These are phyloP conservation scores for Cochlearius cochlearius DNA, from an alignment of 2,113 vertebrate genomes.

Conservation along the genomic window DNA sequence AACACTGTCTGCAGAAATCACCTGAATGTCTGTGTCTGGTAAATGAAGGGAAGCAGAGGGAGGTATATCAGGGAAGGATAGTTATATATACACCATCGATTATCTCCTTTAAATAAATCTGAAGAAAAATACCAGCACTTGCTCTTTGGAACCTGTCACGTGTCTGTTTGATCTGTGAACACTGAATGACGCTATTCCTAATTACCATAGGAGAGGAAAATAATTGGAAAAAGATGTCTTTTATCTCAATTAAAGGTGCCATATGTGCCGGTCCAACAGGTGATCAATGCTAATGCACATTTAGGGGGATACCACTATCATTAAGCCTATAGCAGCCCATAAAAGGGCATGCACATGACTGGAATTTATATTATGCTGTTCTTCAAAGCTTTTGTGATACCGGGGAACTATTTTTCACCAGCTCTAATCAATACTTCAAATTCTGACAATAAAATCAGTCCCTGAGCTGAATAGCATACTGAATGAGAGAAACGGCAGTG, in stretches of 20 bases:
- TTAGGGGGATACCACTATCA: neutral
- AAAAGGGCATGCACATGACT: conserved; percentile 8
- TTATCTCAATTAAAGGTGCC: neutral
- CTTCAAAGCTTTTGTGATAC: neutral
- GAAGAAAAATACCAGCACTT: neutral
- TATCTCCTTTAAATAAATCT: neutral
- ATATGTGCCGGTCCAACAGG: neutral
- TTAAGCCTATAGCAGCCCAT: neutral
- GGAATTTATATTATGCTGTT: neutral
- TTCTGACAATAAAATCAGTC: conserved; percentile 23
- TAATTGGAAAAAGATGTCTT: neutral
- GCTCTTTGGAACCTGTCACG: neutral
- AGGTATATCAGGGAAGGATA: neutral
- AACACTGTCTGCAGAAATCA: neutral
- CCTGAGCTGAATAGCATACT: neutral
- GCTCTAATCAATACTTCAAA: conserved; percentile 22
- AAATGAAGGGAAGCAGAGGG: neutral
- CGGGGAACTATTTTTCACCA: neutral
- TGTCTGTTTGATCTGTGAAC: neutral
- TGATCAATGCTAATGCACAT: conserved; percentile 16
- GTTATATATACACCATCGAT: neutral
- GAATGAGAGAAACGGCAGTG: neutral
- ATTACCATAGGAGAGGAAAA: neutral
- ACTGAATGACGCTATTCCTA: neutral
- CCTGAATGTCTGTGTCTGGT: neutral